Base-by-base conservation (phyloP, 2,113 vertebrate genomes). In the Protomyctophum bolini region DNA sequence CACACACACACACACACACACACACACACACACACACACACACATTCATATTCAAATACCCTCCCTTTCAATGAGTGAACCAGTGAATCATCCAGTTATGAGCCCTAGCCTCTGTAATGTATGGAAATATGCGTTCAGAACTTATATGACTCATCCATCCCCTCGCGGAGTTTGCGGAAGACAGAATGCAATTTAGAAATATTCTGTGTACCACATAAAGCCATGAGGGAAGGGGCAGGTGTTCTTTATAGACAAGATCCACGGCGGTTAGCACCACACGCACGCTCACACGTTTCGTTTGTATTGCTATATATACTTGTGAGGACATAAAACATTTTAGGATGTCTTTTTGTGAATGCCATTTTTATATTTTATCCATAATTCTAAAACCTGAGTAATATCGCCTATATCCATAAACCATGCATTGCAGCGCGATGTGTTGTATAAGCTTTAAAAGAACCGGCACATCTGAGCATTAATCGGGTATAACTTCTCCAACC, bases 21-120 rank as follows among this genome's bases (percentile, higher is more conserved):
- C 63, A 55, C 50, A 66, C 9, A 49, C 21, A 51, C 76, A 67
- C 58, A 66, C 46, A 46, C 54, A 48, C 33, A 41, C 4, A 62
- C 75, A 58, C 81, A 83, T 89, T 90, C 79, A 83, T 86, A 85
- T 89, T 90, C 72, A 87, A 89, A 91, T 89, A 62, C 52, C 68
- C 75, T 79, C 69, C 63, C 12, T 58, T 82, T 85, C 65, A 87
- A 63, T 74, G 64, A 83, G 83, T 72, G 69, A 77, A 51, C 10
- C 33, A 69, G 80, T 82, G 81, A 88, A 87, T 88, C 81, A 84
- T 72, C 66, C 60, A 50, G 60, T 87, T 88, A 78, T 78, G 76
- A 81, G 70, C 55, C 61, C 63, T 49, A 12, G 71, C 33, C 33
- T 6, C 33, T 7, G 8, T 76, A 86, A 88, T 69, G 75, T 86